Percentiles rank a stretch among this genome's conserved stretches.
Evolutionary conservation across 2,113 vertebrate species (phyloP).

Genomic region (Pituophis catenifer): DNA sequence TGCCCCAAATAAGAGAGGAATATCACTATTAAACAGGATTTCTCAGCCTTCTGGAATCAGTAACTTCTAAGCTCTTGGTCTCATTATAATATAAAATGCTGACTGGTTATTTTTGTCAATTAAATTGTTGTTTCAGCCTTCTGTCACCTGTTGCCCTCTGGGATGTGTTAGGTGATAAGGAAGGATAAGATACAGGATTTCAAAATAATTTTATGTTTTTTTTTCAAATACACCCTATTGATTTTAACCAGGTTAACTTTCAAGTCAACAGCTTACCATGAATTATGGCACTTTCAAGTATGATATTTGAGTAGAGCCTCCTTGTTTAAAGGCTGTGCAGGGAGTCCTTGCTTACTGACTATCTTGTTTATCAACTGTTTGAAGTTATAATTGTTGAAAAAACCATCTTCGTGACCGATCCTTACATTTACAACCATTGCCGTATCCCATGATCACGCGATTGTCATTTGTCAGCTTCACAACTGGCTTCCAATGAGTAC

Average conservation of each 20-base stretch:
- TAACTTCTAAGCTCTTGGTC: neutral
- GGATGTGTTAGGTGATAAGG: neutral
- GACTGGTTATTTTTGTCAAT: neutral
- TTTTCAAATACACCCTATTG: neutral
- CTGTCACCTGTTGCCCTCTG: neutral
- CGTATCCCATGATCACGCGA: neutral
- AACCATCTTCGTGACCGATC: neutral
- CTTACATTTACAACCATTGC: neutral
- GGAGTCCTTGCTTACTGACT: neutral
- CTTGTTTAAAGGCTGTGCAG: neutral
- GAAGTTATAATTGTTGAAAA: neutral
- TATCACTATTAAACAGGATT: neutral
- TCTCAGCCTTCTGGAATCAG: neutral
- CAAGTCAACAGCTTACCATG: neutral
- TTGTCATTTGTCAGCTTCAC: neutral
- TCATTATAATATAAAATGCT: neutral
- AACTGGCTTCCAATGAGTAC: neutral
- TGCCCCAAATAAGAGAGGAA: neutral
- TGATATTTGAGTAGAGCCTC: neutral
- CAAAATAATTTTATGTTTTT: neutral
- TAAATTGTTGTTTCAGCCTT: neutral
- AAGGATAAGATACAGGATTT: neutral
- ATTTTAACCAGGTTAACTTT: neutral
- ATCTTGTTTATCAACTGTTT: neutral
- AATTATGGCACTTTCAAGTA: neutral